phyloP scores from a whole-genome alignment of 1,140 invertebrate species.

The Eriocheir sinensis region DNA sequence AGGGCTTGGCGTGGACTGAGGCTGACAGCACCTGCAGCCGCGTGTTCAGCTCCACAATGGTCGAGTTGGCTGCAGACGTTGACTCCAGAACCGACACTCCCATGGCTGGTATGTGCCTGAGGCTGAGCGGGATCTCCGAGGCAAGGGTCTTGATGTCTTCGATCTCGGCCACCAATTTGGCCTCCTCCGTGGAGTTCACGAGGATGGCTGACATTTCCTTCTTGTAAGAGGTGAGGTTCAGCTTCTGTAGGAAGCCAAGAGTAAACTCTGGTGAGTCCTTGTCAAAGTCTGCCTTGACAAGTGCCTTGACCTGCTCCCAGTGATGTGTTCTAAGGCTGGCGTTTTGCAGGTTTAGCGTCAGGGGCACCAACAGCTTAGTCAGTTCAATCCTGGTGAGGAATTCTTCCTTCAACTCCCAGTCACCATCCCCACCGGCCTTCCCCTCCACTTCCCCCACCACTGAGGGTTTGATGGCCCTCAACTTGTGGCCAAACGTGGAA shows the following conservation, averaged over 20 bases:
- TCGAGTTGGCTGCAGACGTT: conserved; percentile 54
- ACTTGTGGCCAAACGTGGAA: conserved; percentile 66
- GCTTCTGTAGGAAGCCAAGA: conserved; percentile 68
- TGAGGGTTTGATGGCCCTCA: conserved; percentile 62
- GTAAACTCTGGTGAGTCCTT: conserved; percentile 71
- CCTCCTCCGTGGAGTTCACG: conserved; percentile 65
- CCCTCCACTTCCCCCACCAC: conserved; percentile 15
- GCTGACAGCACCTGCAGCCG: conserved; percentile 63
- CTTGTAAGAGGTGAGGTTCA: conserved; percentile 70
- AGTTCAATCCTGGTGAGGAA: conserved; percentile 64
- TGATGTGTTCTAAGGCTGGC: conserved; percentile 70
- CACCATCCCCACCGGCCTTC: conserved; percentile 44
- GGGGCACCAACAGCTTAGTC: conserved; percentile 65
- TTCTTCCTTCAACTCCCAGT: conserved; percentile 74
- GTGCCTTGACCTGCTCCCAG: conserved; percentile 65
- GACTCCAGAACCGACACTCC: conserved; percentile 63
- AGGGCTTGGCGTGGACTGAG: conserved; percentile 61
- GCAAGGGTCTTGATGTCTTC: conserved; percentile 64
- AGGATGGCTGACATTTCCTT: conserved; percentile 73
- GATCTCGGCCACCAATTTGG: conserved; percentile 66
- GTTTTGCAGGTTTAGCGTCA: conserved; percentile 70
- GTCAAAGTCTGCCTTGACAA: conserved; percentile 69
- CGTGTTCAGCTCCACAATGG: conserved; percentile 66
- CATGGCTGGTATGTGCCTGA: conserved; percentile 44
- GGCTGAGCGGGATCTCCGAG: conserved; percentile 47